Conservation (phyloP, 2,113 vertebrate species). For the Ageneiosus marmoratus region DNA sequence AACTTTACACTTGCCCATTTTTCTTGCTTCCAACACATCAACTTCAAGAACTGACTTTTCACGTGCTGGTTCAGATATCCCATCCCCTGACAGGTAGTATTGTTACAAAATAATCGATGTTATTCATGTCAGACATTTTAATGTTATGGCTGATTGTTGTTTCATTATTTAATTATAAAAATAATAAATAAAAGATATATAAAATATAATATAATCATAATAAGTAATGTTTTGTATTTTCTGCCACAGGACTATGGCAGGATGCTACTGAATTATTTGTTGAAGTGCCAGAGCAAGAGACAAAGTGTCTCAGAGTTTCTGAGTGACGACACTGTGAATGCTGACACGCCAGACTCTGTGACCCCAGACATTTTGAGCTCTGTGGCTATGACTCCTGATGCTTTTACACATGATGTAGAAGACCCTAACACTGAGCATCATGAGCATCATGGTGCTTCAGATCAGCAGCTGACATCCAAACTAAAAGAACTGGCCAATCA, state of each 20-base stretch:
- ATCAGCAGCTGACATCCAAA: slow-evolving; percentile 49
- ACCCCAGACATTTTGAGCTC: slow-evolving; percentile 66
- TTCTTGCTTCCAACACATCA: no score
- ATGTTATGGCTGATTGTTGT: no score
- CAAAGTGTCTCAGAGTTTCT: slow-evolving; percentile 16
- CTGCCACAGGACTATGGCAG: slow-evolving; percentile 58
- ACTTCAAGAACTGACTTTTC: no score
- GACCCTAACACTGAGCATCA: neutral
- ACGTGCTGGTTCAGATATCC: no score
- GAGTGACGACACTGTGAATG: slow-evolving; percentile 30
- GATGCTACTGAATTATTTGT: slow-evolving; percentile 36
- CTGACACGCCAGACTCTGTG: slow-evolving; percentile 45
- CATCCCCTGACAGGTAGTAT: no score
- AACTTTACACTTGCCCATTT: no score
- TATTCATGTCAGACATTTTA: no score
- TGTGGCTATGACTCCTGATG: slow-evolving; percentile 57
- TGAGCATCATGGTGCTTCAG: slow-evolving; percentile 16
- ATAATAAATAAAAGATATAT: no score
- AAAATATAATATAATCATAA: no score
- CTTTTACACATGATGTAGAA: slow-evolving; percentile 20
- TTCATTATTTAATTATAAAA: no score
- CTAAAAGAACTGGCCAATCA: slow-evolving; percentile 17
- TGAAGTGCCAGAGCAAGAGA: slow-evolving; percentile 28
- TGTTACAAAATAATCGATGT: no score
- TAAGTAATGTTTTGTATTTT: neutral